These are phyloP conservation scores for Bombyx mori DNA, from an alignment of 1,140 invertebrate species.

Conservation along the genomic window DNA sequence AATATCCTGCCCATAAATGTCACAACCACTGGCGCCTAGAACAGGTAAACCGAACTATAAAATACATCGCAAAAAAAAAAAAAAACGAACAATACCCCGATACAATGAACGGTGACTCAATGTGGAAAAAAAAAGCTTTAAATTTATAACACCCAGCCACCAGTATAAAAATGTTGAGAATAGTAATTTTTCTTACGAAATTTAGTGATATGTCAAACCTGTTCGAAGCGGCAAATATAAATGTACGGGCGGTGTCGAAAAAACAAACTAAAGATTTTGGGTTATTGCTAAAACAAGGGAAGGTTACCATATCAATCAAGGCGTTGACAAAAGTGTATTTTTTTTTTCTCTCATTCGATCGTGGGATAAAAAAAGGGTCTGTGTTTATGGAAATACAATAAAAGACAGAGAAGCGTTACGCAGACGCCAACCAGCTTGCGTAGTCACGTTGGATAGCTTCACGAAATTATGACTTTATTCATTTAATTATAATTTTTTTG, in stretches of 20 bases:
- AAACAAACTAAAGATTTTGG: slow-evolving; percentile 52
- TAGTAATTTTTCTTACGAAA: slow-evolving; percentile 67
- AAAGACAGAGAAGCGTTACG: slow-evolving; percentile 24
- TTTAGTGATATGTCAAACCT: slow-evolving; percentile 70
- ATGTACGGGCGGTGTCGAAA: slow-evolving; percentile 45
- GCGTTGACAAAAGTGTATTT: slow-evolving; percentile 64
- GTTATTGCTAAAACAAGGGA: slow-evolving; percentile 71
- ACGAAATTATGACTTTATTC: background rate
- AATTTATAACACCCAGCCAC: slow-evolving; percentile 67
- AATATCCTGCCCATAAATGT: slow-evolving; percentile 66
- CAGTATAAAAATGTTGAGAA: slow-evolving; percentile 58
- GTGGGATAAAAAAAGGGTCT: slow-evolving; percentile 61
- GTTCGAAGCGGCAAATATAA: slow-evolving; percentile 67
- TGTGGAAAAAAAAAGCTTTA: slow-evolving; percentile 42
- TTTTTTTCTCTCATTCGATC: slow-evolving; percentile 45
- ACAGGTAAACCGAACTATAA: slow-evolving; percentile 56
- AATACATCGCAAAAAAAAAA: slow-evolving; percentile 44
- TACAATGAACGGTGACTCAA: slow-evolving; percentile 43
- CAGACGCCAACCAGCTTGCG: too few relatives aligned
- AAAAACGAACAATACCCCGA: slow-evolving; percentile 30
- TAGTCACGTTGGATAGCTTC: background rate
- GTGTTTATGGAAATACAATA: slow-evolving; percentile 69
- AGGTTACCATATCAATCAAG: slow-evolving; percentile 69
- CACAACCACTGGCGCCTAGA: slow-evolving; percentile 63
- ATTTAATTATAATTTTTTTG: too few relatives aligned